Evolutionary conservation across 2,797 vertebrate species (phyloP).

Genomic region (Sciaenops ocellatus): DNA sequence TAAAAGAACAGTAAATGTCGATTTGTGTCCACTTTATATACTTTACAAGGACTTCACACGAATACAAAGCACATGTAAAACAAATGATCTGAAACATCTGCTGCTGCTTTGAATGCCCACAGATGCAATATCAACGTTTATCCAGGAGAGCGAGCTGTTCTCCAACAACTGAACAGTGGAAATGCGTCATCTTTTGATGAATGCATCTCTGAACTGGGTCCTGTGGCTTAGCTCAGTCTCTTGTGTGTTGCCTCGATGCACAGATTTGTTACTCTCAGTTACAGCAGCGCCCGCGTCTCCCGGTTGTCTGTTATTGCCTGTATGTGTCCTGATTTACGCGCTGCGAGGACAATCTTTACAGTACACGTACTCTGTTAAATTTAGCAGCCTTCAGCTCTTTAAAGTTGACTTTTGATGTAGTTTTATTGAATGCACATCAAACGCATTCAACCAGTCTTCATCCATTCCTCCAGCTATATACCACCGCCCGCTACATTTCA

Average conservation of each 20-base stretch:
- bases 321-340: background rate
- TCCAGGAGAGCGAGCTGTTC: constrained; percentile 75
- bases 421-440: constrained; percentile 22
- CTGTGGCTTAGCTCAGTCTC: constrained; percentile 27
- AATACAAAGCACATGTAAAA: background rate
- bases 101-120: background rate
- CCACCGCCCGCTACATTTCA: constrained; percentile 13
- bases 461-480: constrained; percentile 8
- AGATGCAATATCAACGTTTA: constrained; percentile 40
- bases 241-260: constrained; percentile 29
- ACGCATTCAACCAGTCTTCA: constrained; percentile 18
- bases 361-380: background rate
- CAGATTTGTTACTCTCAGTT: constrained; percentile 9
- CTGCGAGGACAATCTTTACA: background rate
- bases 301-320: background rate
- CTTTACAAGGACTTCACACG: background rate
- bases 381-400: background rate
- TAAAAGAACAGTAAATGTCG: constrained; percentile 4
- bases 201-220: constrained; percentile 22
- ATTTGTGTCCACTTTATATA: constrained; percentile 12
- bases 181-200: constrained; percentile 16
- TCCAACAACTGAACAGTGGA: constrained; percentile 50
- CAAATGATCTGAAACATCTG: background rate
- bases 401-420: constrained; percentile 26
- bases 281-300: constrained; percentile 8